phyloP scores from a whole-genome alignment of 2,113 vertebrate genomes.

The Amphiprion percula region DNA sequence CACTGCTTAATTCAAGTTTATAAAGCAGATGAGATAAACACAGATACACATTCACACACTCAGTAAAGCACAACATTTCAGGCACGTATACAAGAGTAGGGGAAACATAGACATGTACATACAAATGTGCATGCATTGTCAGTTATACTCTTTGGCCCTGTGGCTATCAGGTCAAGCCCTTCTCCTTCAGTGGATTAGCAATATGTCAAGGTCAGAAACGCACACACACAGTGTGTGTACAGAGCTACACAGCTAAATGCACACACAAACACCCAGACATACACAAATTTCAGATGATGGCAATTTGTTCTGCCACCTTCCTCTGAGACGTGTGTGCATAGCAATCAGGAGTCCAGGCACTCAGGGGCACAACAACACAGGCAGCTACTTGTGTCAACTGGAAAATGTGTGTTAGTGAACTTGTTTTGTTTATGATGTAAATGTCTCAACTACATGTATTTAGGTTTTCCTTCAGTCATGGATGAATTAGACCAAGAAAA shows the following conservation, averaged over 20 bases:
- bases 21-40: conserved; percentile 38
- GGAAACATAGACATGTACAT: conserved; percentile 27
- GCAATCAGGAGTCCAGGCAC: conserved; percentile 70
- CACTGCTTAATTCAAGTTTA: conserved; percentile 42
- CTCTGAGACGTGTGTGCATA: conserved; percentile 70
- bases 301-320: conserved; percentile 77
- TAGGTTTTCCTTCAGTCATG: conserved; percentile 50
- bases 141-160: conserved; percentile 60
- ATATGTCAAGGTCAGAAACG: conserved; percentile 59
- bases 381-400: conserved; percentile 60
- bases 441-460: conserved; percentile 42
- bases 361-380: conserved; percentile 42
- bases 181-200: conserved; percentile 67
- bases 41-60: conserved; percentile 16
- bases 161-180: conserved; percentile 65
- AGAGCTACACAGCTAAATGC: background rate
- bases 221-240: background rate
- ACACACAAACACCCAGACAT: conserved; percentile 8
- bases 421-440: conserved; percentile 63
- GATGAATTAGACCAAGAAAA: conserved; percentile 41
- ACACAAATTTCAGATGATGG: conserved; percentile 60
- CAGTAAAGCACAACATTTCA: conserved; percentile 30
- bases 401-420: conserved; percentile 56
- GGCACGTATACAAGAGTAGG: conserved; percentile 17
- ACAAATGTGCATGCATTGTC: conserved; percentile 53